Base-by-base conservation (phyloP, 2,888 invertebrate genomes). In the Tetranychus piercei region DNA sequence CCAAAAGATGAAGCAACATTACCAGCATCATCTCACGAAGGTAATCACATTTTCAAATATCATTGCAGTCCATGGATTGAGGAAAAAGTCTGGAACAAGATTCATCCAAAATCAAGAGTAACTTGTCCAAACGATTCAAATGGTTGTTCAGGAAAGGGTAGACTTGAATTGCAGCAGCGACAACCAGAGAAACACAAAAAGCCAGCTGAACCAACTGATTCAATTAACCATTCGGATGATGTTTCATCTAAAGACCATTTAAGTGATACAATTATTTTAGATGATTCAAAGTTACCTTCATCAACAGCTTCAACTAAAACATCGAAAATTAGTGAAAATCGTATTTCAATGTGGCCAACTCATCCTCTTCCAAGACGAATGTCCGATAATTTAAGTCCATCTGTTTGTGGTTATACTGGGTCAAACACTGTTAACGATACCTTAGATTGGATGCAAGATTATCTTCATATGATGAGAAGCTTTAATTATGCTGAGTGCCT, bases 31-130 rank as follows among this genome's bases (percentile, higher is more conserved):
- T 23, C 55, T 15, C 6, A 55, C 1, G 9, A 9, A 55, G 55
- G 9, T 9, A 55, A 55, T 55, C 55, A 69, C n/a, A 22, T 71
- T 44, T 45, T 71, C 6, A 6, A 71, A 71, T 44, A 71, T 71
- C 71, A 71, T 71, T 71, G 45, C 71, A 71, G 71, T 71, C 71
- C 71, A n/a, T 71, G 71, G 71, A 71, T 71, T 8, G 45, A 43
- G 15, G 20, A 71, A 6, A 71, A 44, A 18, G 18, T 71, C 34
- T 44, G 43, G 43, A 20, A 6, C n/a, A 23, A 20, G 43, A 6
- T 71, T 71, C 44, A 69, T 23, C 69, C 69, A 18, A 69, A 22
- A 23, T 15, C 6, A 69, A 69, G 69, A 69, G 18, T 20, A 69
- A 6, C 11, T 0, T 69, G 69, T 22, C 66, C 34, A 34, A 34